phyloP scores from a whole-genome alignment of 2,888 invertebrate species.

The Sesamia inferens region DNA sequence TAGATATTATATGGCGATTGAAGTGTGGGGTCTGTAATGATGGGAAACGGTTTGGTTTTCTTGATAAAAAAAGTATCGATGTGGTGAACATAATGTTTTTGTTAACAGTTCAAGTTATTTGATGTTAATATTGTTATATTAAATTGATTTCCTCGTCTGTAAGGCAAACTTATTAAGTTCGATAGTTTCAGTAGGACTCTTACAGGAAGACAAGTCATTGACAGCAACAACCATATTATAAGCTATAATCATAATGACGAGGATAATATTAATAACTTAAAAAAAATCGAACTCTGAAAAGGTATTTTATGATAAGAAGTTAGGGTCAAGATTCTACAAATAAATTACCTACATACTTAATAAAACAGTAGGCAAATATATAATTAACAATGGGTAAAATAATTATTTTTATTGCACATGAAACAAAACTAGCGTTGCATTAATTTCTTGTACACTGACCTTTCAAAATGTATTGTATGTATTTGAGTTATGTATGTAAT shows the following conservation, averaged over 20 bases:
- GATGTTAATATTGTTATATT: background rate
- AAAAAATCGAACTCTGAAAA: background rate
- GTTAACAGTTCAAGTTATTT: background rate
- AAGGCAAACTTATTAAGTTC: background rate
- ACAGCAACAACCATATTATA: background rate
- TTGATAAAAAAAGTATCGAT: background rate
- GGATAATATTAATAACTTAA: background rate
- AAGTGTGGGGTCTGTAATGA: conserved; percentile 18
- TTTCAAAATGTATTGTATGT: conserved; percentile 71
- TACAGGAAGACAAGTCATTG: background rate
- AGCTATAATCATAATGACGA: background rate
- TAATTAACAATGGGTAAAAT: conserved; percentile 30
- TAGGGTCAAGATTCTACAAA: conserved; percentile 16
- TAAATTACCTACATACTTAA: conserved; percentile 32
- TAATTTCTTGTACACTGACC: conserved; percentile 76
- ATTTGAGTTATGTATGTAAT: too few relatives aligned
- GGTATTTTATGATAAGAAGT: background rate
- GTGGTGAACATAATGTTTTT: background rate
- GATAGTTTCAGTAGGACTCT: background rate
- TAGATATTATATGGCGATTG: conserved; percentile 13
- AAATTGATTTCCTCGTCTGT: background rate
- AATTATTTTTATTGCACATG: conserved; percentile 46
- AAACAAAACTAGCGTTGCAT: conserved; percentile 58
- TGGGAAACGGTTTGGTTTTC: background rate
- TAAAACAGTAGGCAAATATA: conserved; percentile 28